Conservation (phyloP, 1,140 invertebrate species). For the Trialeurodes vaporariorum region DNA sequence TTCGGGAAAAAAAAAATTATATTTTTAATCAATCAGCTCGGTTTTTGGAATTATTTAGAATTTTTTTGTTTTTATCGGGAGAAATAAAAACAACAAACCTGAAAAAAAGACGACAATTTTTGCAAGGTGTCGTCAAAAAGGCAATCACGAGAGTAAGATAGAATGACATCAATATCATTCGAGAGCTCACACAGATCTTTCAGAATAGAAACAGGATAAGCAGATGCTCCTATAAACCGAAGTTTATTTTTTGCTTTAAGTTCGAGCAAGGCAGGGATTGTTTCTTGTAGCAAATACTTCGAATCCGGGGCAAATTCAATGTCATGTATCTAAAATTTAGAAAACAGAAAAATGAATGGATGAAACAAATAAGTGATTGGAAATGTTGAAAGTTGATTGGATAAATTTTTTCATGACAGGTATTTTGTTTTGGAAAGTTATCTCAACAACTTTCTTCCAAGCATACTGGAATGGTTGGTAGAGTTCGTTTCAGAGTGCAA, state of each 20-base stretch:
- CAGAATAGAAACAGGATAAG: slow-evolving; percentile 66
- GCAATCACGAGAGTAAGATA: slow-evolving; percentile 68
- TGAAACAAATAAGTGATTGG: slow-evolving; percentile 13
- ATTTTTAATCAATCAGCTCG: too few species aligned
- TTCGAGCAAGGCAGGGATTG: slow-evolving; percentile 63
- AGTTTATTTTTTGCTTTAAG: slow-evolving; percentile 64
- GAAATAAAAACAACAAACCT: slow-evolving; percentile 38
- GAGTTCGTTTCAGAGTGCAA: too few species aligned
- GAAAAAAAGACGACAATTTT: slow-evolving; percentile 61
- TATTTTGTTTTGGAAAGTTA: too few species aligned
- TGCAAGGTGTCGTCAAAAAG: slow-evolving; percentile 64
- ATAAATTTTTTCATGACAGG: too few species aligned
- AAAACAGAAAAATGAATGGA: neutral
- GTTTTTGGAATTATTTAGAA: neutral
- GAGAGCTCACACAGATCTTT: slow-evolving; percentile 56
- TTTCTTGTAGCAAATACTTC: slow-evolving; percentile 71
- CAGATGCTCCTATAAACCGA: slow-evolving; percentile 72
- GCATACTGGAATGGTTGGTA: too few species aligned
- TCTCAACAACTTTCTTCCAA: too few species aligned
- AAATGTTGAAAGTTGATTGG: slow-evolving; percentile 3
- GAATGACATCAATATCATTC: slow-evolving; percentile 54
- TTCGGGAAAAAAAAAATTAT: neutral
- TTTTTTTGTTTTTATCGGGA: neutral
- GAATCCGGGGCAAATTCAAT: slow-evolving; percentile 72
- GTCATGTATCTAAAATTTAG: slow-evolving; percentile 69